Conservation (phyloP, 1,140 invertebrate species). For the Maniola jurtina region DNA sequence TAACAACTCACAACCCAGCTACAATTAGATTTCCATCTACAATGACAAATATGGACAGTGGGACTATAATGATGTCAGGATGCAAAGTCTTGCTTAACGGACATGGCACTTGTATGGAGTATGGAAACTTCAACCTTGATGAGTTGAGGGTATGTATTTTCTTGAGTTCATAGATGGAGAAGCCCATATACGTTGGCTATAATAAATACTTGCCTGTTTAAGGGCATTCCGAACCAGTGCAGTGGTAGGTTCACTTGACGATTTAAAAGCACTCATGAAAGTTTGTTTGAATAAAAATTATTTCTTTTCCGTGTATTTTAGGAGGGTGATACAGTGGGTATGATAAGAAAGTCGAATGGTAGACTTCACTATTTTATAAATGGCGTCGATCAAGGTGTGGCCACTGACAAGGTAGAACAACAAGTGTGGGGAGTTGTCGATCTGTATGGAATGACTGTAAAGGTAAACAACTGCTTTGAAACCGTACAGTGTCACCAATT, state of each 20-base stretch:
- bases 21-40: slow-evolving; percentile 95
- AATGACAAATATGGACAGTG: slow-evolving; percentile 97
- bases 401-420: slow-evolving; percentile 87
- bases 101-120: slow-evolving; percentile 94
- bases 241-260: too few species aligned
- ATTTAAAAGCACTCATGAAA: too few species aligned
- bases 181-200: too few species aligned
- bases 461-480: slow-evolving; percentile 74
- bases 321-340: slow-evolving; percentile 93
- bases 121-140: slow-evolving; percentile 96
- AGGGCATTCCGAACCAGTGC: too few species aligned
- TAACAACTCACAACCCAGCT: slow-evolving; percentile 95
- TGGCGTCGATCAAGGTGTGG: slow-evolving; percentile 94
- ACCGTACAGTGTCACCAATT: too few species aligned
- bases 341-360: slow-evolving; percentile 90
- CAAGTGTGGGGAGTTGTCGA: slow-evolving; percentile 96
- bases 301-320: slow-evolving; percentile 37
- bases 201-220: too few species aligned
- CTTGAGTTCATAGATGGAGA: background rate
- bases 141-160: slow-evolving; percentile 85
- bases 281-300: background rate
- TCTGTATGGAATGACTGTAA: slow-evolving; percentile 97
- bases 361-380: slow-evolving; percentile 96
- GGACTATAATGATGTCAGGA: slow-evolving; percentile 98
- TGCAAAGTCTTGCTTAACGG: slow-evolving; percentile 96